Evolutionary conservation across 2,888 invertebrate species (phyloP), one percentile per base, ranked within the genome.

Genomic region (Tanytarsus gracilentus): DNA sequence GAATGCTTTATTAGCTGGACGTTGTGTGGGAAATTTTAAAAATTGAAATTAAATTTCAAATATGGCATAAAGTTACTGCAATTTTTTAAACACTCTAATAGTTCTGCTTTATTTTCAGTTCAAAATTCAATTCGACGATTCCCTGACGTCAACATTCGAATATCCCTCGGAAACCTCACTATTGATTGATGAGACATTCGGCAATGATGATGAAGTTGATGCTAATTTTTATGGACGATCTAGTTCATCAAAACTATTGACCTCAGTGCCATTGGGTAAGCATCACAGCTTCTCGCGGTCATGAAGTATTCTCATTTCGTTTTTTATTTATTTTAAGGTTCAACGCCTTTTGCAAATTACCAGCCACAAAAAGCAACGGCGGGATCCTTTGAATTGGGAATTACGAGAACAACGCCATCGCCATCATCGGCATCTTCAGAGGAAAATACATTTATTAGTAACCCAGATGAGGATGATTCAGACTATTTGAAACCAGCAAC

Each of bases 101-200:
- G n/a, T 33, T 33, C 33, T 33, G 6, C 3, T 11, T 33, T 44
- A 8, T 44, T 44, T 75, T 48, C 83, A 94, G 92, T 77, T 90
- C 70, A 88, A 84, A 73, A 88, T 95, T 69, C 85, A 88, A 69
- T 95, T 95, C 76, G 86, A 92, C 74, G 94, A 95, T 72, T 81
- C 83, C 61, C 82, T 88, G 61, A 91, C 91, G 65, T 84, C 86
- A 66, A 88, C 89, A 59, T 93, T 88, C 77, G 95, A 95, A 77
- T 96, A 96, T 75, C 94, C 94, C 59, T 92, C 92, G 62, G 95
- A 95, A 77, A 82, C 85, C 63, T 89, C 90, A 49, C 76, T 91
- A 68, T 74, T 84, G 69, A 82, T 85, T 69, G 86, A 85, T 64
- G 75, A 76, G 63, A 68, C 67, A 62, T 67, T 61, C 44, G 65